Base-by-base conservation (phyloP, 2,797 vertebrate genomes). In the Macrochelys suwanniensis region DNA sequence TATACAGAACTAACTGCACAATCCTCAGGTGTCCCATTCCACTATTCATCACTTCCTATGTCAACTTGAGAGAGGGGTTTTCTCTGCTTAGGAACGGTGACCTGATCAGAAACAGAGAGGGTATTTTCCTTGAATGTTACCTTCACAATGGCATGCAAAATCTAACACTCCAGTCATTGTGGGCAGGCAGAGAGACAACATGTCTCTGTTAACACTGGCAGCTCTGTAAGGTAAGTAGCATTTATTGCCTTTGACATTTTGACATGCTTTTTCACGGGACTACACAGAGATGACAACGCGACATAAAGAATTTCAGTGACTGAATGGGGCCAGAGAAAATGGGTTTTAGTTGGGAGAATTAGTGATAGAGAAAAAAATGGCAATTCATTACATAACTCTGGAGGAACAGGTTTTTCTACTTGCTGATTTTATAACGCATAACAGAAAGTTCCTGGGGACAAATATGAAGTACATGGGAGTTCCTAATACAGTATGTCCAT, bases 361-460 rank as follows among this genome's bases (percentile, higher is more conserved):
- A 86, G 76, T 71, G n/a, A 89, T 4, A 2, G 11, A 57, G 33
- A 90, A 53, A 83, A 8, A 15, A 91, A 87, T 42, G 37, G 37
- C 47, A 49, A 87, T 7, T 42, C 21, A 88, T 50, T 86, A 65
- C 71, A 19, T 16, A 78, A 74, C 85, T 90, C 45, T 37, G 33
- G 79, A 89, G 51, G 57, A 91, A 26, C 87, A 94, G 89, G 83
- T 90, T 89, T 94, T 94, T n/a, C 89, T 65, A 83, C 74, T 31
- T 68, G 3, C 31, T 77, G 23, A 71, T 92, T 53, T 84, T 61
- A 37, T 0, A 85, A 26, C 68, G 47, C 0, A 0, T 33, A 87
- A 59, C 56, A 89, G 93, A 28, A 56, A 82, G 54, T 95, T 95
- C 10, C 77, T 93, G 85, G 83, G 92, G 92, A 82, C 57, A 93